Evolutionary conservation across 53 echinoderm and acorn worm genomes (phyloP), one percentile per base, ranked within the genome.

Genomic region (Zoroaster sp.): DNA sequence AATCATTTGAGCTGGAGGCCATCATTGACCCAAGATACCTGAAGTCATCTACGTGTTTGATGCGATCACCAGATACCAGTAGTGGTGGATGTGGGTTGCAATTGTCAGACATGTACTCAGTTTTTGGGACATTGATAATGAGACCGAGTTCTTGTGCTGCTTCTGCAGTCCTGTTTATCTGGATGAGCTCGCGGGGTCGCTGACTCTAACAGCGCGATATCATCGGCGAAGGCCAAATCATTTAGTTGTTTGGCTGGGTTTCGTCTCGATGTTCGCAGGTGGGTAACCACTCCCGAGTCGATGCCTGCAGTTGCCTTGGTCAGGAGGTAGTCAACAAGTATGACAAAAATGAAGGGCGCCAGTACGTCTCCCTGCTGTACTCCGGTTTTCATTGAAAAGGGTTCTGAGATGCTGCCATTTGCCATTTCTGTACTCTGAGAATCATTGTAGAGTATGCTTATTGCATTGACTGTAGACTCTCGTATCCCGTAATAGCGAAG

Each of bases 31-130:
- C 72, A 10, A 87, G 72, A 33, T 87, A 87, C 35, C 35, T 87
- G 45, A 87, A 72, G 45, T 87, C 70, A 67, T 15, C 23, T 5
- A 85, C 86, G 41, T 87, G 72, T 6, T 82, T 85, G 40, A 85
- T 85, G 21, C 4, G 23, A 11, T 33, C 6, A 14, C 52, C 12
- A 39, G 73, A 39, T 8, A 83, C 54, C 5, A 55, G 17, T 1
- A 32, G 80, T 80, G 83, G 12, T 0, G 67, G 83, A 20, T 5
- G 21, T 18, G 51, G 21, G 21, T 54, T 8, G 8, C 54, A 54
- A 8, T 54, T 54, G 18, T 18, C 4, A 2, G 54, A 5, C 5
- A 54, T 21, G 54, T 54, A 54, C 8, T 54, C 54, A 20, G 54
- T 54, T 6, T 54, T 53, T 0, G 53, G 53, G 17, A 0, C 20